A percentile compares a stretch with the other conserved stretches of the same genome.
Evolutionary conservation across 2,113 vertebrate species (phyloP).

Genomic region (Bambusicola thoracicus): DNA sequence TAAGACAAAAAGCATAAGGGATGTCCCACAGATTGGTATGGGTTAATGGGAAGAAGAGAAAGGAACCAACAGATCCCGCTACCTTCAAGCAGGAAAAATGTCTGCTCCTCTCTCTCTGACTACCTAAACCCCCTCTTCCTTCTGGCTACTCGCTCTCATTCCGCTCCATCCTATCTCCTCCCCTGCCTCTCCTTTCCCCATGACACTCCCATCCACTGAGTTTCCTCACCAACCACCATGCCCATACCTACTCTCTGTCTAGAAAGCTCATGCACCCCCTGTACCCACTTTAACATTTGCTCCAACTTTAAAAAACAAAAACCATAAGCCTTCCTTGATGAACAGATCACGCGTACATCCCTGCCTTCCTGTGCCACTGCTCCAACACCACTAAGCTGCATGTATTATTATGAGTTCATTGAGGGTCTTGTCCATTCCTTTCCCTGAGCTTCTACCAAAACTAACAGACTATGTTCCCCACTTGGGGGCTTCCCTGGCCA

Average conservation of each 20-base stretch:
- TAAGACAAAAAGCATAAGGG: accelerated
- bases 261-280: background rate
- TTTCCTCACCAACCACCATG: background rate
- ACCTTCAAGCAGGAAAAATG: background rate
- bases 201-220: background rate
- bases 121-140: background rate
- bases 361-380: background rate
- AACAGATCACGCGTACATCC: background rate
- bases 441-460: background rate
- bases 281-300: background rate
- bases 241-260: background rate
- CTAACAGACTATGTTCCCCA: background rate
- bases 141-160: background rate
- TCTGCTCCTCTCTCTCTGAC: background rate
- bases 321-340: background rate
- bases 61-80: background rate
- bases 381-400: background rate
- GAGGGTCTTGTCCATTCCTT: background rate
- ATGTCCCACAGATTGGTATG: background rate
- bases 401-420: accelerated
- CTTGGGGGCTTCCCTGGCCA: background rate
- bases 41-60: background rate
- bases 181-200: background rate
- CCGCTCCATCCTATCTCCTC: background rate
- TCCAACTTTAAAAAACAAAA: background rate